Evolutionary conservation across 2,797 vertebrate species (phyloP).

Genomic region (Fringilla coelebs): DNA sequence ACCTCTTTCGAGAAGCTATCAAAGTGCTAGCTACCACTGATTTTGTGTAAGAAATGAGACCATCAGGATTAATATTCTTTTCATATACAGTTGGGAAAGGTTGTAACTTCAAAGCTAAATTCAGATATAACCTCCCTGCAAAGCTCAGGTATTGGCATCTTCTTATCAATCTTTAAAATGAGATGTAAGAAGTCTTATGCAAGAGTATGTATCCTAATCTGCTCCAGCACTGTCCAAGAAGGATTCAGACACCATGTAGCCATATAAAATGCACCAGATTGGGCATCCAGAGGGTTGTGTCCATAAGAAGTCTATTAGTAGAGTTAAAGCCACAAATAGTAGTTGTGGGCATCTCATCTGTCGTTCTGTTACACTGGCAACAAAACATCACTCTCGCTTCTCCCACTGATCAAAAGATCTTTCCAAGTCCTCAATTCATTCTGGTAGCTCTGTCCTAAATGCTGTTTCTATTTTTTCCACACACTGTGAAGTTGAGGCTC

Average conservation of each 20-base stretch:
- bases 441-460: slow-evolving; percentile 3
- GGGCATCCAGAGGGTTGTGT: neutral
- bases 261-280: neutral
- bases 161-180: neutral
- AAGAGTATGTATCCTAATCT: neutral
- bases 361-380: neutral
- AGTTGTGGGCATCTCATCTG: neutral
- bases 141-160: neutral
- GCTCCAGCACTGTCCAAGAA: neutral
- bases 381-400: neutral
- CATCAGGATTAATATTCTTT: neutral
- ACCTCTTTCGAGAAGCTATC: neutral
- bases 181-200: neutral
- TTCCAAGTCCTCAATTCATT: slow-evolving; percentile 4
- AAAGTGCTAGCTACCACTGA: slow-evolving; percentile 10
- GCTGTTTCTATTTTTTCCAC: neutral
- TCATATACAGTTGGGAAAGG: neutral
- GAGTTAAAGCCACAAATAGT: neutral
- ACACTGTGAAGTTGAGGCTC: neutral
- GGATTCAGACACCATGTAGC: neutral
- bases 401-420: neutral
- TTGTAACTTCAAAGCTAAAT: slow-evolving; percentile 22
- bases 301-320: neutral
- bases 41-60: slow-evolving; percentile 12
- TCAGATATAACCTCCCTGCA: neutral